Base-by-base conservation (phyloP, 2,797 vertebrate species). In the Danio albolineatus region DNA sequence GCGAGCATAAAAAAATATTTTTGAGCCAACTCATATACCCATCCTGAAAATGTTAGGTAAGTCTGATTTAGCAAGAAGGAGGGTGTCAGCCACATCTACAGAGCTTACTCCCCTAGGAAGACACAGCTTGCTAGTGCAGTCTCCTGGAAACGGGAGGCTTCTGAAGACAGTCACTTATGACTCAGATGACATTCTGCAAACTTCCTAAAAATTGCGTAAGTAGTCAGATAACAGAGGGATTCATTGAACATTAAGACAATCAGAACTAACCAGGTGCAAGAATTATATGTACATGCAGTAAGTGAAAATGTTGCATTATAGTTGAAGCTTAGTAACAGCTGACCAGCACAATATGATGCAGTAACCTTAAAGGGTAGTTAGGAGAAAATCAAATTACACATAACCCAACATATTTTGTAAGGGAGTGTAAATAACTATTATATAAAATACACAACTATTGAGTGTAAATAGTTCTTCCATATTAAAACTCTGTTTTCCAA, bases 101-200 rank as follows among this genome's bases (percentile, higher is more conserved):
- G 16, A 62, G 36, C 51, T 43, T 43, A 4, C 53, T 64, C 59
- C 36, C 16, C 13, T 56, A 14, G 60, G 9, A 54, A 44, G 19
- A 43, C 19, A 7, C 9, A 43, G 39, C 17, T 54, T 76, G 28
- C 41, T n/a, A 16, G 62, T 53, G 41, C 14, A 51, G 67, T 83
- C 67, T 17, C 81, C 38, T 79, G 70, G 81, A 84, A 67, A 84
- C 80, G 77, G 41, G 17, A 48, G 17, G 54, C 53, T 64, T 51
- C 6, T 21, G 28, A 46, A 51, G 17, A 44, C 16, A 10, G 28
- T 14, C 12, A 16, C 41, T 39, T 28, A 41, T 71, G 16, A 38
- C 10, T 51, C 49, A 70, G 38, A 6, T 51, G 16, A 14, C 10
- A 41, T 19, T 56, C 7, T 41, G 12, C 39, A 51, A 7, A 41